Conservation (phyloP, 2,888 invertebrate species). For the Tenodera sinensis region DNA sequence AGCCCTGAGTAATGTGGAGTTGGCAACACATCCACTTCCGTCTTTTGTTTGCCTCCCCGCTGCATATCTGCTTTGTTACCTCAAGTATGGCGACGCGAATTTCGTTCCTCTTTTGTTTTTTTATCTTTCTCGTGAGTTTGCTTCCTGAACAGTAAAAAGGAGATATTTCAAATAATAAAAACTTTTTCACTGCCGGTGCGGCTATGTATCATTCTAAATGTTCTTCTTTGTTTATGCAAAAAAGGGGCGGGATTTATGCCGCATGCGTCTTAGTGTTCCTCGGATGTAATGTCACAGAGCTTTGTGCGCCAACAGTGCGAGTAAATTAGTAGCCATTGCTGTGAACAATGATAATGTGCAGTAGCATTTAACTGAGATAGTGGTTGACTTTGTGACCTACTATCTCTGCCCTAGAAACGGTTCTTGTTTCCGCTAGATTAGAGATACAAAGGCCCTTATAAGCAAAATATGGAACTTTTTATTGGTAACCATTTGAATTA, state of each 20-base stretch:
- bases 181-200: neutral
- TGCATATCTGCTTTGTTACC: neutral
- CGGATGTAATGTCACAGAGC: neutral
- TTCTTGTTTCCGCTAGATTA: no score
- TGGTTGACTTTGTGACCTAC: neutral
- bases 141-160: neutral
- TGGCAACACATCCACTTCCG: neutral
- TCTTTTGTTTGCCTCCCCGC: neutral
- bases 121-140: neutral
- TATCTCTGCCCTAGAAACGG: no score
- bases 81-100: neutral
- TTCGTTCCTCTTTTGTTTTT: neutral
- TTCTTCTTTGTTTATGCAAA: neutral
- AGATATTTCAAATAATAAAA: neutral
- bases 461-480: no score
- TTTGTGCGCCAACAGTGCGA: neutral
- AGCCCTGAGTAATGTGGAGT: neutral
- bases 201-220: neutral
- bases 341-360: neutral
- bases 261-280: neutral
- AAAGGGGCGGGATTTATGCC: neutral
- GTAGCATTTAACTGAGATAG: neutral
- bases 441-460: no score
- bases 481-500: no score
- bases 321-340: neutral